Conservation (phyloP, 2,113 vertebrate genomes). For the Varanus salvator region DNA sequence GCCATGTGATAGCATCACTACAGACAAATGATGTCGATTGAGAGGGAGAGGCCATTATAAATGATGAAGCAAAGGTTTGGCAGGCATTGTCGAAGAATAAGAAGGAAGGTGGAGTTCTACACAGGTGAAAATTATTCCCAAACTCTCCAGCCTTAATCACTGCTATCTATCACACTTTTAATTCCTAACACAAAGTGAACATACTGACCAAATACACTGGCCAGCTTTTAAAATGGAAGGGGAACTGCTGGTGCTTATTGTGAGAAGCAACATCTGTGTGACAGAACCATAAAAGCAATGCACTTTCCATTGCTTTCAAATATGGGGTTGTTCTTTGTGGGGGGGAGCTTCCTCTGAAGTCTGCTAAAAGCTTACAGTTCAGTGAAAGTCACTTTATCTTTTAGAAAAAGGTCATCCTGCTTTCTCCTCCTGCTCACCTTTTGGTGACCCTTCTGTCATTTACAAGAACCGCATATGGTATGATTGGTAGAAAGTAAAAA, state of each 20-base stretch:
- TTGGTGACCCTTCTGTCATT: slow-evolving; percentile 39
- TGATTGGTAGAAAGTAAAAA: slow-evolving; percentile 57
- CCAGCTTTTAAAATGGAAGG: neutral
- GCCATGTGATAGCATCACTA: neutral
- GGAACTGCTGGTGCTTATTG: neutral
- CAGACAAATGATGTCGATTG: neutral
- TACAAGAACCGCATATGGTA: slow-evolving; percentile 38
- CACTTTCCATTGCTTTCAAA: slow-evolving; percentile 56
- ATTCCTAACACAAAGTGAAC: neutral
- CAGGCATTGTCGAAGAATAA: neutral
- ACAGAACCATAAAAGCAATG: slow-evolving; percentile 28
- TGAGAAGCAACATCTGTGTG: slow-evolving; percentile 44
- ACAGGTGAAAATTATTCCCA: neutral
- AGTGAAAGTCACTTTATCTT: slow-evolving; percentile 57
- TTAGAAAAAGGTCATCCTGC: slow-evolving; percentile 64
- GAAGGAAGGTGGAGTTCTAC: neutral
- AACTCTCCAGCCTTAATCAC: neutral
- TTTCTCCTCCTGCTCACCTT: slow-evolving; percentile 36
- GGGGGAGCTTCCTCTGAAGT: slow-evolving; percentile 52
- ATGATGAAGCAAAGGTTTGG: neutral
- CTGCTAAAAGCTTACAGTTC: slow-evolving; percentile 64
- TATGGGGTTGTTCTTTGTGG: neutral
- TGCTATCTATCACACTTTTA: neutral
- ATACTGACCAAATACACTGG: slow-evolving; percentile 23
- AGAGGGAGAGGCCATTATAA: neutral